Conservation (phyloP, 92 coral and sea anemone genomes). For the Parazoanthus darwini region DNA sequence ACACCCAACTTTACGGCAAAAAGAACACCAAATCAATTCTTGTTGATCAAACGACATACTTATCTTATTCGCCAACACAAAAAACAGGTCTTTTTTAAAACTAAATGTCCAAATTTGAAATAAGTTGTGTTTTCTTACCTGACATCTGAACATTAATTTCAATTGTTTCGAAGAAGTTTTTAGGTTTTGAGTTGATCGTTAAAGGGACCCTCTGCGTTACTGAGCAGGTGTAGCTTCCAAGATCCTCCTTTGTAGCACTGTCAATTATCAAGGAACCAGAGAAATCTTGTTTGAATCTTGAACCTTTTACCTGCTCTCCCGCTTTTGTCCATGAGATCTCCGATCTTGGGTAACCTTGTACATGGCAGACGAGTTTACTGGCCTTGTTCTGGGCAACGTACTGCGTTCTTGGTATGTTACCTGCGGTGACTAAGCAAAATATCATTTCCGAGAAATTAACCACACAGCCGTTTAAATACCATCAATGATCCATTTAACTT, state of each 20-base stretch:
- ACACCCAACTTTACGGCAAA: too few relatives aligned
- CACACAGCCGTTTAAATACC: not conserved
- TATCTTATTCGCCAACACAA: too few relatives aligned
- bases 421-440: conserved; percentile 12
- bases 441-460: not conserved
- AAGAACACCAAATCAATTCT: too few relatives aligned
- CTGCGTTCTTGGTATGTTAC: conserved; percentile 2
- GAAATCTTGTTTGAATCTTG: conserved; percentile 13
- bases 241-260: conserved; percentile 18
- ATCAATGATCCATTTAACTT: too few relatives aligned
- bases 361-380: conserved; percentile 11
- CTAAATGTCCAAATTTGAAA: too few relatives aligned
- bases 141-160: conserved; percentile 14
- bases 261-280: conserved; percentile 22
- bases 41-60: too few relatives aligned
- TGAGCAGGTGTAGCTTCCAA: conserved; percentile 22
- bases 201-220: conserved; percentile 15
- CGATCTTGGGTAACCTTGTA: conserved; percentile 27
- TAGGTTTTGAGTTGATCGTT: conserved; percentile 10
- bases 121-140: not conserved
- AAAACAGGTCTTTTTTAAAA: too few relatives aligned
- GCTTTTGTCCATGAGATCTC: conserved; percentile 20
- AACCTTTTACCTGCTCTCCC: not conserved
- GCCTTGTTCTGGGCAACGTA: conserved; percentile 19
- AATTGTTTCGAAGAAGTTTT: not conserved